These are phyloP conservation scores for Papilio gigon DNA, from an alignment of 2,888 invertebrate genomes.

Conservation along the genomic window DNA sequence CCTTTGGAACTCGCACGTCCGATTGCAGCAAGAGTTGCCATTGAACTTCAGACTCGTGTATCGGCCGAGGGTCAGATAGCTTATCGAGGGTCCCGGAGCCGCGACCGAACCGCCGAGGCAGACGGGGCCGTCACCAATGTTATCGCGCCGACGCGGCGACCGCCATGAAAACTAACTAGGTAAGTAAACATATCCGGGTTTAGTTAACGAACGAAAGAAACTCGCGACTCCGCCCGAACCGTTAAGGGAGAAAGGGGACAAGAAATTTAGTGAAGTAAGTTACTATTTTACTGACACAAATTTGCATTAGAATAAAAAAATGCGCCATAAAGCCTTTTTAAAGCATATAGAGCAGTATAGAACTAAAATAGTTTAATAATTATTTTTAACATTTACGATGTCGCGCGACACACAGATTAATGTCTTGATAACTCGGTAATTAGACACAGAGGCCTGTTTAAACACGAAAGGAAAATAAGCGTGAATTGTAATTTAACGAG, in stretches of 20 bases:
- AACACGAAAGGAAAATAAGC: background rate
- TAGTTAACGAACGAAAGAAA: background rate
- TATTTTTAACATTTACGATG: background rate
- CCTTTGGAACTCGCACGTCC: background rate
- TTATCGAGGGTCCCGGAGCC: constrained; percentile 44
- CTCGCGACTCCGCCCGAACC: too few species aligned
- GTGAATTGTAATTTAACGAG: background rate
- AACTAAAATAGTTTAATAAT: background rate
- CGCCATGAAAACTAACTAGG: constrained; percentile 32
- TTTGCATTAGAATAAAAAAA: background rate
- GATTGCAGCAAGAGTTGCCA: constrained; percentile 13
- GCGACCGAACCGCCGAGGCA: constrained; percentile 15
- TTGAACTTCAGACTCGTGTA: constrained; percentile 45
- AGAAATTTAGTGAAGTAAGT: too few species aligned
- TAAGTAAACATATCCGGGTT: constrained; percentile 11
- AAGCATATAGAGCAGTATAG: too few species aligned
- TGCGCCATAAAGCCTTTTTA: background rate
- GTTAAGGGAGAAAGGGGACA: too few species aligned
- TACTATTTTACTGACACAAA: too few species aligned
- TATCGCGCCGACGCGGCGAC: constrained; percentile 3
- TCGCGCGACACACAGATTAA: background rate
- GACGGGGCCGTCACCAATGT: background rate
- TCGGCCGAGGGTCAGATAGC: constrained; percentile 45
- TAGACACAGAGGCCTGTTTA: background rate
- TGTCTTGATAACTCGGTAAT: background rate